Conservation (phyloP, 2,888 invertebrate species). For the Pandemis corylana region DNA sequence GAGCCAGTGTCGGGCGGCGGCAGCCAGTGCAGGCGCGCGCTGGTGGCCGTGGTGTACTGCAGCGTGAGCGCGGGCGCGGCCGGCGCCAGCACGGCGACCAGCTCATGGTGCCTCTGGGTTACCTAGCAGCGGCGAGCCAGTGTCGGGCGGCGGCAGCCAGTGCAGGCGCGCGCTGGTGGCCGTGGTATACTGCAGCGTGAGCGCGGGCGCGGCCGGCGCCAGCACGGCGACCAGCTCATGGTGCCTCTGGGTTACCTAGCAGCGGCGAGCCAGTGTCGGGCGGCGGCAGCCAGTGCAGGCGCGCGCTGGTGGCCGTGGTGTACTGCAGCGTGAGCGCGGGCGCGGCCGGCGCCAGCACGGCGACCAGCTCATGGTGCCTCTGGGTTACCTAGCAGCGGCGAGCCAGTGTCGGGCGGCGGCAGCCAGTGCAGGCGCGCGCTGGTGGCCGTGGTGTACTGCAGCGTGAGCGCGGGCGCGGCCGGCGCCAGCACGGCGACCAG, state of each 20-base stretch:
- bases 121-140: slow-evolving; percentile 82
- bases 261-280: slow-evolving; percentile 81
- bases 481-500: slow-evolving; percentile 91
- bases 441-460: slow-evolving; percentile 90
- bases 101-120: slow-evolving; percentile 60
- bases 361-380: slow-evolving; percentile 84
- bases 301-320: slow-evolving; percentile 89
- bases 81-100: slow-evolving; percentile 91
- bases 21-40: slow-evolving; percentile 86
- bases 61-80: slow-evolving; percentile 88
- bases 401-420: slow-evolving; percentile 77
- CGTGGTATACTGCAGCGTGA: slow-evolving; percentile 90
- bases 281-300: slow-evolving; percentile 82
- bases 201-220: slow-evolving; percentile 88
- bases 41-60: slow-evolving; percentile 90
- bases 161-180: slow-evolving; percentile 88
- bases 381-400: slow-evolving; percentile 71
- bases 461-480: slow-evolving; percentile 87
- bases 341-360: slow-evolving; percentile 89
- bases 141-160: slow-evolving; percentile 75
- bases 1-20: slow-evolving; percentile 79
- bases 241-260: slow-evolving; percentile 57
- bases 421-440: slow-evolving; percentile 87
- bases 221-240: slow-evolving; percentile 89
- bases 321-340: slow-evolving; percentile 90